These are phyloP conservation scores for Dromius quadrimaculatus DNA, from an alignment of 2,888 invertebrate species.

Conservation along the genomic window DNA sequence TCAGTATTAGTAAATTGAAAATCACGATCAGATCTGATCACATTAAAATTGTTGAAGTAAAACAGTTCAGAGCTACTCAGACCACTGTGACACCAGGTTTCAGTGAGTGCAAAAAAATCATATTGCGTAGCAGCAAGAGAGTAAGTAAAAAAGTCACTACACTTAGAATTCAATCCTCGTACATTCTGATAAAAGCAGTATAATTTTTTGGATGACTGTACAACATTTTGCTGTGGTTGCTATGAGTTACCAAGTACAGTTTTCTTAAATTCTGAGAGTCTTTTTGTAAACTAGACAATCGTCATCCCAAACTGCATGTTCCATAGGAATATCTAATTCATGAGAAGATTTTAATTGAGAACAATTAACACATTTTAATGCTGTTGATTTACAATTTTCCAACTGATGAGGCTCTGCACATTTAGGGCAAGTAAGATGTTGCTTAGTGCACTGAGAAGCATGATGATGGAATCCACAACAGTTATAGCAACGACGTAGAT, in stretches of 20 bases:
- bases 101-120: neutral
- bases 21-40: neutral
- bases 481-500: neutral
- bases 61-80: neutral
- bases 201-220: neutral
- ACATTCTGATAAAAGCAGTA: conserved; percentile 1
- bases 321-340: neutral
- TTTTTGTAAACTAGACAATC: neutral
- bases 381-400: neutral
- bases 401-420: neutral
- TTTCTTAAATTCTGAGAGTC: neutral
- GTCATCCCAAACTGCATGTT: neutral
- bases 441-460: neutral
- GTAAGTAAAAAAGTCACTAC: neutral
- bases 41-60: neutral
- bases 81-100: neutral
- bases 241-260: neutral
- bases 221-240: neutral
- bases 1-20: too few relatives aligned
- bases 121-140: neutral
- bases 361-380: conserved; percentile 1
- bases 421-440: neutral
- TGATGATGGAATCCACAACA: conserved; percentile 12
- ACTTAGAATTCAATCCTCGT: neutral
- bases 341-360: neutral